Conservation (phyloP, 2,797 vertebrate species). For the Bryconaethiops microstoma region DNA sequence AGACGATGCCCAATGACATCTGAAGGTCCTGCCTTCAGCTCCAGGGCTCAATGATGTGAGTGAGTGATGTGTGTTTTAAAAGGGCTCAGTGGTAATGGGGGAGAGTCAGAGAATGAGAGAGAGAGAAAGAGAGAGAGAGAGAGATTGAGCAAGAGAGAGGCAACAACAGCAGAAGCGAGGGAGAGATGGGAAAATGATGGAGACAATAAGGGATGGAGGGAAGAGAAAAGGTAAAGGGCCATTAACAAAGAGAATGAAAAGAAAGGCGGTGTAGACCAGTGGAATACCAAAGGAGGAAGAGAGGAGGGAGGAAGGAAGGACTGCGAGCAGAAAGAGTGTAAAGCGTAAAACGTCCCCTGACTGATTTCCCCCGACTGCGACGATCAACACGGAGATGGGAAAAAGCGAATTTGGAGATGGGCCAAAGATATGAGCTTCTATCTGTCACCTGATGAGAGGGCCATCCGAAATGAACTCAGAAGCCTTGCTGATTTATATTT, state of each 20-base stretch:
- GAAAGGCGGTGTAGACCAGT: background rate
- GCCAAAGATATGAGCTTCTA: slow-evolving; percentile 67
- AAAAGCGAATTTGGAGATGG: slow-evolving; percentile 66
- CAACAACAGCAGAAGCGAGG: slow-evolving; percentile 17
- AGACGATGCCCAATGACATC: slow-evolving; percentile 80
- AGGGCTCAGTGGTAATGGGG: slow-evolving; percentile 67
- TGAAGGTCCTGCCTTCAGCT: slow-evolving; percentile 81
- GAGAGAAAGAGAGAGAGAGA: slow-evolving; percentile 14
- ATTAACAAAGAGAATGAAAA: slow-evolving; percentile 17
- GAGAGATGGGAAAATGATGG: slow-evolving; percentile 57
- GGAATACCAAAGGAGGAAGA: background rate
- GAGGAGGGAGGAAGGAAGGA: background rate
- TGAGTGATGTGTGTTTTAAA: slow-evolving; percentile 75
- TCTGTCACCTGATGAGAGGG: slow-evolving; percentile 81
- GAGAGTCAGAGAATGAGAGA: slow-evolving; percentile 6
- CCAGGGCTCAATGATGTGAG: slow-evolving; percentile 72
- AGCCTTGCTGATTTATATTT: slow-evolving; percentile 82
- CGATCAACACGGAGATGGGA: slow-evolving; percentile 23
- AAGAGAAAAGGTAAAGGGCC: slow-evolving; percentile 11
- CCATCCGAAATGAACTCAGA: slow-evolving; percentile 83
- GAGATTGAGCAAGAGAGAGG: slow-evolving; percentile 50
- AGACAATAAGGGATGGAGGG: slow-evolving; percentile 29
- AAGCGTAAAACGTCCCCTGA: slow-evolving; percentile 4
- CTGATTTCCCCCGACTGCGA: slow-evolving; percentile 15
- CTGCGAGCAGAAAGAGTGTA: slow-evolving; percentile 17